phyloP scores from a whole-genome alignment of 2,888 invertebrate genomes.

The Conus canariensis region DNA sequence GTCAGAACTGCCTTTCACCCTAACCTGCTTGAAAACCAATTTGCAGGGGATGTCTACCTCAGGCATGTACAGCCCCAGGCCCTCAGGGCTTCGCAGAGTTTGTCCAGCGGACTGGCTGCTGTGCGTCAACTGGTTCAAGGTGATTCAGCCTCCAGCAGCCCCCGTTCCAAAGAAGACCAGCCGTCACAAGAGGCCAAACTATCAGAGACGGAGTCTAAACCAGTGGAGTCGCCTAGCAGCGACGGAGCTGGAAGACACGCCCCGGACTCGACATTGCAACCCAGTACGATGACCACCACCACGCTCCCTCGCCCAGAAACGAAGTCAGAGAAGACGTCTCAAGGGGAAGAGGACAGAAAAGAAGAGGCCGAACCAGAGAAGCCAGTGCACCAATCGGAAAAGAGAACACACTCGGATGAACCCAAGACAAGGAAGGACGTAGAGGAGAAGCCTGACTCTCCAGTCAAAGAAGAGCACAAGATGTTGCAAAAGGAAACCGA shows the following conservation, averaged over 20 bases:
- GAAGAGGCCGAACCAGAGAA: neutral
- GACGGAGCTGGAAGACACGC: too few species aligned
- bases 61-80: constrained; percentile 28
- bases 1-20: too few species aligned
- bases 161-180: neutral
- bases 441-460: neutral
- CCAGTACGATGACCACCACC: neutral
- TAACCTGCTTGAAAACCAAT: too few species aligned
- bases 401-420: neutral
- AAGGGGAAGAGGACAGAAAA: neutral
- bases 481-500: neutral
- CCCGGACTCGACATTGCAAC: neutral
- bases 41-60: constrained; percentile 24
- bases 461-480: constrained; percentile 15
- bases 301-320: neutral
- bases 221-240: neutral
- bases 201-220: neutral
- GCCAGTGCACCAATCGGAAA: neutral
- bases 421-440: neutral
- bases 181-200: neutral
- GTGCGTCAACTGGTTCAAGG: neutral
- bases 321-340: neutral
- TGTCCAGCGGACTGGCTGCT: neutral
- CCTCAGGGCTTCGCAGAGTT: constrained; percentile 1
- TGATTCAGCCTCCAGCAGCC: neutral